phyloP scores from a whole-genome alignment of 1,140 invertebrate genomes.

The Drosophila willistoni region DNA sequence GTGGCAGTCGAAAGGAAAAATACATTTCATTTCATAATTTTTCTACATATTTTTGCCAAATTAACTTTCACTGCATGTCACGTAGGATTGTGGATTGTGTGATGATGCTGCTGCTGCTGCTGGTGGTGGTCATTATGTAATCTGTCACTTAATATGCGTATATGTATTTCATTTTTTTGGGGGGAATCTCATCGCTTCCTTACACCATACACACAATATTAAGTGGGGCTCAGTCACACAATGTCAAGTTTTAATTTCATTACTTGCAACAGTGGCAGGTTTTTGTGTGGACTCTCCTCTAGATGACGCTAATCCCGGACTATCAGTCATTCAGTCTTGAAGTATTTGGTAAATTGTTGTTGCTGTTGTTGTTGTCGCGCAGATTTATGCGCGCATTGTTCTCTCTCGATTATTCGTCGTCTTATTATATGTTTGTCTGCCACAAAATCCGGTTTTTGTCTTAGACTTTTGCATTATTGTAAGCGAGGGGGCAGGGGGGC shows the following conservation, averaged over 20 bases:
- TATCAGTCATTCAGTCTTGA: conserved; percentile 59
- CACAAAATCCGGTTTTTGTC: conserved; percentile 72
- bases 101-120: neutral
- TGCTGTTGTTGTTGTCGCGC: conserved; percentile 49
- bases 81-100: conserved; percentile 59
- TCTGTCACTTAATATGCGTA: conserved; percentile 57
- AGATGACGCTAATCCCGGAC: conserved; percentile 59
- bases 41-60: conserved; percentile 68
- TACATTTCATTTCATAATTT: conserved; percentile 77
- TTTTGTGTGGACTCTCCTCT: conserved; percentile 32
- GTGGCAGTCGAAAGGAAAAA: conserved; percentile 69
- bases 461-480: conserved; percentile 35
- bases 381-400: conserved; percentile 79
- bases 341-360: conserved; percentile 59
- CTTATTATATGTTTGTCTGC: conserved; percentile 27
- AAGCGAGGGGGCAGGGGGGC: too few relatives aligned
- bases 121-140: conserved; percentile 42
- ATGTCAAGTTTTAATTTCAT: conserved; percentile 79
- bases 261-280: conserved; percentile 40
- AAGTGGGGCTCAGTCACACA: conserved; percentile 50
- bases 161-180: neutral
- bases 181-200: conserved; percentile 52
- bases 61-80: conserved; percentile 78
- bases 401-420: conserved; percentile 32
- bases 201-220: conserved; percentile 37